A percentile compares a stretch with the other conserved stretches of the same genome.
phyloP scores from a whole-genome alignment of 1,140 invertebrate genomes.

The Cyphomyrmex costatus region DNA sequence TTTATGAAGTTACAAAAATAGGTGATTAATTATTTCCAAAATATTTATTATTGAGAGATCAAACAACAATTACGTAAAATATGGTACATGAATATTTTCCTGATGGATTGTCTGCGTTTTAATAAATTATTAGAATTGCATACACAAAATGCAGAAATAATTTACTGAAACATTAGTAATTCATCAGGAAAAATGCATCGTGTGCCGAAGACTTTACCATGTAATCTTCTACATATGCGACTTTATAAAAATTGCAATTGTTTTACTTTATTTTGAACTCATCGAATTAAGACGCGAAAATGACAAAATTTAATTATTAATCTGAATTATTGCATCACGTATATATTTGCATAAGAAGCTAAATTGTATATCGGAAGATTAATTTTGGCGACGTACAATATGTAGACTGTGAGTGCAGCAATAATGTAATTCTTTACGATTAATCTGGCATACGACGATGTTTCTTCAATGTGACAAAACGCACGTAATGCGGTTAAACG shows the following conservation, averaged over 20 bases:
- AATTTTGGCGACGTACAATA: background rate
- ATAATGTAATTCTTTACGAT: background rate
- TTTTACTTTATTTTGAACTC: background rate
- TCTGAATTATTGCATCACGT: background rate
- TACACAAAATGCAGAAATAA: too few relatives aligned
- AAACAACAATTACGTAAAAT: background rate
- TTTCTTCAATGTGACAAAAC: conserved; percentile 9
- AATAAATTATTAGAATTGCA: too few relatives aligned
- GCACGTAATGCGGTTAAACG: conserved; percentile 50
- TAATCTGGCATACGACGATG: background rate
- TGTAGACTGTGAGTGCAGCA: background rate
- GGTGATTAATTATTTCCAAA: background rate
- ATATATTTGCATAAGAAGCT: background rate
- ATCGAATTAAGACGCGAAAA: background rate
- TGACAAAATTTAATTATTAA: background rate
- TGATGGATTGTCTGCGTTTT: too few relatives aligned
- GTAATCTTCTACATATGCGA: background rate
- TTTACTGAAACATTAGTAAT: too few relatives aligned
- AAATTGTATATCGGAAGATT: background rate
- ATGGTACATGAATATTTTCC: too few relatives aligned
- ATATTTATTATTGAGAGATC: background rate
- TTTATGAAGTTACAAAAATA: background rate
- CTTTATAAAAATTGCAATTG: background rate
- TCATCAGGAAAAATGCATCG: too few relatives aligned
- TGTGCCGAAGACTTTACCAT: background rate